Base-by-base conservation (phyloP, 2,113 vertebrate species). In the Danionella cerebrum region DNA sequence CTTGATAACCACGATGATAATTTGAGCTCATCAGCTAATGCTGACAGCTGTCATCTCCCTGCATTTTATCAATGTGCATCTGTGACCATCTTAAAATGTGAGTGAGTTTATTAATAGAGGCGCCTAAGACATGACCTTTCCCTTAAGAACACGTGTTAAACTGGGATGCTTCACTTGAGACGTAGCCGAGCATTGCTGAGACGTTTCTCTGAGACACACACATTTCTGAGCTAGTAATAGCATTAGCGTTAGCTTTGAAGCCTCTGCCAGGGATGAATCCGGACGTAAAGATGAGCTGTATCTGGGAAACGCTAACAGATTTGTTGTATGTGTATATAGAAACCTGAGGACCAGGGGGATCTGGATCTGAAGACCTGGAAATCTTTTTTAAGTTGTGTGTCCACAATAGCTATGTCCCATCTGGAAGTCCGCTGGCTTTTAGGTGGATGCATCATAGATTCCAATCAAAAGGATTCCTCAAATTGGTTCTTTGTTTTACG, bases 101-200 rank as follows among this genome's bases (percentile, higher is more conserved):
- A n/a, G 72, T 60, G 22, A n/a, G n/a, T n/a, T n/a, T 70, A 74
- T 74, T 70, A 60, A 74, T 74, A 74, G 72, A 60, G 12, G 47
- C 54, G 62, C 45, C 33, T 70, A 70, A 70, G 72, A 70, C 53
- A 45, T 51, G 53, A 74, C 67, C 72, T 74, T 74, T 70, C 48
- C 27, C 54, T 65, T n/a, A 4, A 51, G 67, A 60, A 65, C 42
- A 0, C 6, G 48, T 18, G 0, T 35, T 38, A 52, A 53, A 27
- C 67, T 39, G 7, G 9, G 22, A 21, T 9, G 21, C 44, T 58
- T 57, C n/a, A 45, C 53, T 70, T 66, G 39, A 73, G 66, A 64
- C 4, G 58, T 14, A 6, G 44, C 36, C 25, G 22, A 48, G 38
- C 50, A 55, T 53, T 33, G 14, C 36, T 67, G 38, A 42, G 51